Base-by-base conservation (phyloP, 2,888 invertebrate species). In the Hydrotaea diabolus region DNA sequence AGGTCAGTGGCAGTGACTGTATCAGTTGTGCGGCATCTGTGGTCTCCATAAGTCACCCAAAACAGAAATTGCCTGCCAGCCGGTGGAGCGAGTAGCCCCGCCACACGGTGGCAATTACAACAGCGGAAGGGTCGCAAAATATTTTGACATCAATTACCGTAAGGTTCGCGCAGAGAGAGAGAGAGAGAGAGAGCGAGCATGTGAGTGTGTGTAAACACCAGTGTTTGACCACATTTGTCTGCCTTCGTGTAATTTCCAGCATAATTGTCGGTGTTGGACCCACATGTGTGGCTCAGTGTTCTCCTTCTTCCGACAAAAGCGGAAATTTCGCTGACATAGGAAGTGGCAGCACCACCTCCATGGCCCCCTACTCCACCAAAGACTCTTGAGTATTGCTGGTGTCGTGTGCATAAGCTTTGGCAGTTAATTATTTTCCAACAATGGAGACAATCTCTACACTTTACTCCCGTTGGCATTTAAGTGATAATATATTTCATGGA, bases 91-190 rank as follows among this genome's bases (percentile, higher is more conserved):
- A 39, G 39, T 39, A 9, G 39, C 17, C 19, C 17, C 19, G 19
- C 19, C 43, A 73, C 59, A 72, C 53, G 19, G 19, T 39, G 3
- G 23, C 57, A 79, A 76, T 23, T 83, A 75, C 69, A 79, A 71
- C 46, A 80, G 43, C 75, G 77, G 77, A 80, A 80, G 75, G 80
- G 77, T 73, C 55, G 55, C 62, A 77, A 74, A 66, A 77, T 53
- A 59, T 80, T 74, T 76, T 79, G 83, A 73, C 73, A 77, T 21
- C 59, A 11, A 80, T 74, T 39, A 46, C 23, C 15, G 76, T 66
- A 49, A 71, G 57, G 59, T 21, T 82, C 49, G 53, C 5, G 59
- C 31, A 43, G 8, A 19, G 23, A 8, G 23, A 13, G 19, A 4
- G 13, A 36, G 17, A 3, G 31, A 15, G 39, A 55, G 39, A 31